Percentiles rank a stretch among this genome's conserved stretches.
Evolutionary conservation across 2,113 vertebrate species (phyloP).

Genomic region (Empidonax traillii): DNA sequence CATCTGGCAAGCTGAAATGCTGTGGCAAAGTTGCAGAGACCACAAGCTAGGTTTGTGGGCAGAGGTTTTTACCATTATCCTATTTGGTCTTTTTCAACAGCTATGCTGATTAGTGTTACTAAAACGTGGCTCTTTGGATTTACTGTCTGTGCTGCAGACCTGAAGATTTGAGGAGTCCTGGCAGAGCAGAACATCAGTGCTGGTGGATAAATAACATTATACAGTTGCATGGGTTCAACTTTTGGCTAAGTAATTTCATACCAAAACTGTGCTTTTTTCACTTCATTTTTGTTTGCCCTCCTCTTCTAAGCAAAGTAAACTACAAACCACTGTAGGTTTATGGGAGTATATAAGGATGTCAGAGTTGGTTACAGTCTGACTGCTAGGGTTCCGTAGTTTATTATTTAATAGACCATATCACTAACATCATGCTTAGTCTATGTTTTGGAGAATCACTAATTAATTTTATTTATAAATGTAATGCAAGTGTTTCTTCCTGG

Average conservation of each 20-base stretch:
- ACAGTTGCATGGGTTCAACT: background rate
- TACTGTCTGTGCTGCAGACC: background rate
- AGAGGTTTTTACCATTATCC: conserved; percentile 27
- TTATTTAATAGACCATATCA: background rate
- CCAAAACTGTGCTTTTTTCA: background rate
- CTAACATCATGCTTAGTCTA: background rate
- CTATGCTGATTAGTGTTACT: background rate
- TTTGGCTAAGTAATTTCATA: background rate
- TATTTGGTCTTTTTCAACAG: conserved; percentile 18
- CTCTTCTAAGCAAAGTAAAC: background rate
- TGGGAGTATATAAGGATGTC: background rate
- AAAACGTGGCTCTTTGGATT: background rate
- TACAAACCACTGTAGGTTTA: background rate
- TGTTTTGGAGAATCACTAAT: background rate
- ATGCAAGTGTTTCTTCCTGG: background rate
- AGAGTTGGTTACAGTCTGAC: background rate
- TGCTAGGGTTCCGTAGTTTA: background rate
- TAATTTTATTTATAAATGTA: background rate
- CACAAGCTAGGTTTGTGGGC: conserved; percentile 24
- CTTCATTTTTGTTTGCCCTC: background rate
- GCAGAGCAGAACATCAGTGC: background rate
- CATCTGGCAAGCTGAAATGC: background rate
- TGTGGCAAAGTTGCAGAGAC: background rate
- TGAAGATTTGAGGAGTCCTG: background rate
- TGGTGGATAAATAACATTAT: background rate